Percentiles rank a stretch among this genome's conserved stretches.
Evolutionary conservation across 92 coral and sea anemone genomes (phyloP).

Genomic region (Epizoanthus stellaris): DNA sequence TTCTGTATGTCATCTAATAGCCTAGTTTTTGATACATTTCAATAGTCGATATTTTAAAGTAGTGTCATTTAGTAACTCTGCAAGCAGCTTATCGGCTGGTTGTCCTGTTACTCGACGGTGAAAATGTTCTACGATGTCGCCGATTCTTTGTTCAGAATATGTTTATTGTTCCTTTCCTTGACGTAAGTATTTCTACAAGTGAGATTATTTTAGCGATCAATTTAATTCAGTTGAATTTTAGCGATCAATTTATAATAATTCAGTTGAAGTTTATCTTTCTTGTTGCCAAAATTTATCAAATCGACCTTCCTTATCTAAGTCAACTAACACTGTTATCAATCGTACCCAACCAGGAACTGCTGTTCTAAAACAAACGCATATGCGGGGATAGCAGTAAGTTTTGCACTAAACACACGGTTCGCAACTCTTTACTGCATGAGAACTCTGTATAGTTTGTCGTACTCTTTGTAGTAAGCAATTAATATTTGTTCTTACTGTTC

Average conservation of each 20-base stretch:
- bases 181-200: conserved; percentile 62
- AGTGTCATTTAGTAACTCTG: neutral
- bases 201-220: neutral
- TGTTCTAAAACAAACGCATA: neutral
- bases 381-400: neutral
- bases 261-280: neutral
- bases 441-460: no score
- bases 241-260: no score
- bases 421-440: neutral
- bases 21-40: no score
- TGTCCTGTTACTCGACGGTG: neutral
- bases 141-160: conserved; percentile 47
- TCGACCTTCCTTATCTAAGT: neutral
- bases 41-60: no score
- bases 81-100: neutral
- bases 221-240: no score
- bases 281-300: neutral
- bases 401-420: neutral
- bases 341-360: neutral
- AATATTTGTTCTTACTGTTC: neutral
- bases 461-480: neutral
- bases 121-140: neutral
- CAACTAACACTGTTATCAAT: neutral
- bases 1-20: no score
- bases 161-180: conserved; percentile 62